Percentiles rank a stretch among this genome's conserved stretches.
These are phyloP conservation scores for Crocuta crocuta DNA, from an alignment of 2,113 vertebrate species.

Conservation along the genomic window DNA sequence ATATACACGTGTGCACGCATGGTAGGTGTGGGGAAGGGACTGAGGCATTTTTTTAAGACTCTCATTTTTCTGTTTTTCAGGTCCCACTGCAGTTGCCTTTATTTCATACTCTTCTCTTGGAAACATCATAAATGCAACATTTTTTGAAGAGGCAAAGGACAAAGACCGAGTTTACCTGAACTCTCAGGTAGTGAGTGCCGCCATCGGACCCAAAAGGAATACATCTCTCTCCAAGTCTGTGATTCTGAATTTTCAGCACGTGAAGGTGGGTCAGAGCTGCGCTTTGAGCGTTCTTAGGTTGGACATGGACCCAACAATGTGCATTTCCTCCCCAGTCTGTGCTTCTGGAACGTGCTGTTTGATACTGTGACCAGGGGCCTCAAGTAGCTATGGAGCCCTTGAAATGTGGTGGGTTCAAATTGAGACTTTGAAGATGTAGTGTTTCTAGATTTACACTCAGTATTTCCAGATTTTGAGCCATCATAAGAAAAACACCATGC, in stretches of 20 bases:
- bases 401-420: not conserved
- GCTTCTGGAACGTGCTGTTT: accelerated
- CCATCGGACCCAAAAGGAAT: conserved; percentile 13
- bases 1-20: not conserved
- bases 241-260: not conserved
- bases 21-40: not conserved
- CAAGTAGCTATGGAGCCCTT: not conserved
- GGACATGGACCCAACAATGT: too few species aligned
- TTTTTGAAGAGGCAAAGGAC: not conserved
- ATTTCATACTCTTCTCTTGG: conserved; percentile 62
- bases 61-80: conserved; percentile 22
- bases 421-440: not conserved
- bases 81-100: conserved; percentile 45
- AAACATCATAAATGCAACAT: conserved; percentile 57
- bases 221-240: not conserved
- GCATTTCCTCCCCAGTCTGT: not conserved
- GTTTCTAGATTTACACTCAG: not conserved
- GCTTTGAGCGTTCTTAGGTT: not conserved
- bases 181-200: conserved; percentile 55
- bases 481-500: not conserved
- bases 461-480: not conserved
- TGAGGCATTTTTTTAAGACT: not conserved
- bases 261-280: conserved; percentile 55
- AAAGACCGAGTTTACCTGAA: conserved; percentile 9
- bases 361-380: not conserved